These are phyloP conservation scores for Pterobdella sp. DNA, from an alignment of 2,888 invertebrate genomes.

Conservation along the genomic window DNA sequence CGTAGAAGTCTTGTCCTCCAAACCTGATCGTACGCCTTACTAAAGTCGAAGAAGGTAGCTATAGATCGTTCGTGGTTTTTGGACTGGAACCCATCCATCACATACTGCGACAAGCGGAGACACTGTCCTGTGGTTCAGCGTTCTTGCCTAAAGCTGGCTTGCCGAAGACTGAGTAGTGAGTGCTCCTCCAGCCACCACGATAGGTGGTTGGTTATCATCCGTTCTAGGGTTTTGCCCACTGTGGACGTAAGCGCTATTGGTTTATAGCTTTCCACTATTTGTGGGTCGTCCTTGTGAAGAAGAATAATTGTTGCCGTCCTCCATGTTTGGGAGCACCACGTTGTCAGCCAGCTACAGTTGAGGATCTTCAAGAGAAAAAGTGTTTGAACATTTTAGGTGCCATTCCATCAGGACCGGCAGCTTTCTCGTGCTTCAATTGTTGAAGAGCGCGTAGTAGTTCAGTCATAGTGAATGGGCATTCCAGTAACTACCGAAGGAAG, in stretches of 20 bases:
- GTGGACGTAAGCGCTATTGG: slow-evolving; percentile 11
- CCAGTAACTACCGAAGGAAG: neutral
- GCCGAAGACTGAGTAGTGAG: neutral
- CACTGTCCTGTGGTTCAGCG: neutral
- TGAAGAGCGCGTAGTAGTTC: neutral
- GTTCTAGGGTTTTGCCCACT: slow-evolving; percentile 1
- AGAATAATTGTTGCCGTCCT: neutral
- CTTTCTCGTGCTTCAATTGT: neutral
- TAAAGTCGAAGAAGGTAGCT: neutral
- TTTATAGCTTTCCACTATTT: neutral
- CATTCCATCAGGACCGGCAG: neutral
- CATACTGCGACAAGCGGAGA: neutral
- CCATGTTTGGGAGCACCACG: neutral
- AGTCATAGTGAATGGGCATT: neutral
- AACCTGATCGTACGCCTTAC: neutral
- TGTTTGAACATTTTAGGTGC: neutral
- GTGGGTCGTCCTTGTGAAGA: neutral
- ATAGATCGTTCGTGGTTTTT: neutral
- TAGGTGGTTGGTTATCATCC: neutral
- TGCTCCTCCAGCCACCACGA: slow-evolving; percentile 2
- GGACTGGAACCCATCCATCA: neutral
- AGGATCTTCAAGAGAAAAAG: neutral
- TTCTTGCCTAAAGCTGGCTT: slow-evolving; percentile 5
- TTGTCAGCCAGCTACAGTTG: neutral
- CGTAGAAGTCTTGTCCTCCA: neutral